Base-by-base conservation (phyloP, 2,113 vertebrate genomes). In the Gnathonemus echidnorhynchus region DNA sequence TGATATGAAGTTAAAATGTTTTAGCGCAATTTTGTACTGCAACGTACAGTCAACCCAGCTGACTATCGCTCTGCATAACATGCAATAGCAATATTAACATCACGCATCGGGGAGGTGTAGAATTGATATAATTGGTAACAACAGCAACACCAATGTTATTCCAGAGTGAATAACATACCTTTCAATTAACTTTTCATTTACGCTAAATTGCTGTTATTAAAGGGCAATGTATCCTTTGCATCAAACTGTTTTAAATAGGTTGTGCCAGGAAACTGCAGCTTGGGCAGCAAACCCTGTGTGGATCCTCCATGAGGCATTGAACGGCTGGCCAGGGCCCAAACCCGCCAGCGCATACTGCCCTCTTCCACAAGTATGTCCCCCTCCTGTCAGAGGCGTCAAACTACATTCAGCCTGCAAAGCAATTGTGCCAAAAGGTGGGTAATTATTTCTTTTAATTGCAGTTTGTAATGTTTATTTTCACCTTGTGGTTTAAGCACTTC, bases 381-480 rank as follows among this genome's bases (percentile, higher is more conserved):
- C 15, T 53, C 27, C 86, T 42, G 50, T 11, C 31, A 21, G 24
- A 84, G 35, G 31, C 89, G 70, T 85, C 90, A 91, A 91, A 74
- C 62, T 74, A 52, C 88, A 58, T 84, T 89, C 89, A 66, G 50
- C 89, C 84, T 53, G 87, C 52, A 10, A 84, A 77, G 70, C 15
- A 49, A 45, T 31, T 88, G 89, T 90, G 90, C 91, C 90, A 90
- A 88, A 83, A 87, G 90, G 87, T 89, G 80, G 90, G 89, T 89
- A 52, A 66, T 87, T 70, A 52, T 84, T 89, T 58, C 21, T 90
- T 86, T 88, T 56, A 89, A 88, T 91, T 89, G 88, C 87, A 48
- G 62, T 74, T 70, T n/a, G 58, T 45, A 42, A 88, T 88, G 62
- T 35, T 74, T 88, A 49, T 74, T 88, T 88, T 66, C 58, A 49